Base-by-base conservation (phyloP, 2,888 invertebrate genomes). In the Labia minor region DNA sequence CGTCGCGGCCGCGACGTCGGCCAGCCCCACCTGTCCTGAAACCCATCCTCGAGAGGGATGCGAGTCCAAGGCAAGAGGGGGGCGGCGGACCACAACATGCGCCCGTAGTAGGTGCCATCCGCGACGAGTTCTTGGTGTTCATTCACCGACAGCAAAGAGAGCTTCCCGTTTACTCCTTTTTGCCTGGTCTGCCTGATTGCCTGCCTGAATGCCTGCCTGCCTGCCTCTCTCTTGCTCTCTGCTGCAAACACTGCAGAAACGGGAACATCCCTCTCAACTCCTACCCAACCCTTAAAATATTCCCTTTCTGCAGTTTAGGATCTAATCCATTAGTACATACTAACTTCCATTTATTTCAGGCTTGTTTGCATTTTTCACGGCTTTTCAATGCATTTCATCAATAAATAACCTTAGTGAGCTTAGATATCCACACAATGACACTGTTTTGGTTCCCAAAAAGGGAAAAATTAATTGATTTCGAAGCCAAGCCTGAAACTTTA, bases 31-130 rank as follows among this genome's bases (percentile, higher is more conserved):
- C 49, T 49, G 49, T 49, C 49, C 49, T 49, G 26, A 49, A 49
- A 8, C 49, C 49, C 49, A 49, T 49, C 49, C 49, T 49, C 49
- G 49, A 49, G 49, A 49, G 49, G 2, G 26, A 26, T 26, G 8
- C 26, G 26, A 26, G 69, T 21, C 69, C 68, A 63, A 68, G 69
- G 66, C 68, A 69, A 11, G 49, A 67, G 69, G 69, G 62, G 66
- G 63, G 37, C 67, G 67, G n/a, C 69, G 65, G 26, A 92, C 74
- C 92, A 92, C 84, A 92, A 92, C 83, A 92, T 91, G 73, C 84
- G 92, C 74, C 92, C 92, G 73, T 92, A 92, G 77, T 92, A 92
- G 85, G 92, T 92, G 83, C 91, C 91, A 78, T 92, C 92, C 81
- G 26, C 8, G 92, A 92, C 80, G 86, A 92, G 67, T 26, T 26